Base-by-base conservation (phyloP, 2,797 vertebrate genomes). In the Nannoperca australis region DNA sequence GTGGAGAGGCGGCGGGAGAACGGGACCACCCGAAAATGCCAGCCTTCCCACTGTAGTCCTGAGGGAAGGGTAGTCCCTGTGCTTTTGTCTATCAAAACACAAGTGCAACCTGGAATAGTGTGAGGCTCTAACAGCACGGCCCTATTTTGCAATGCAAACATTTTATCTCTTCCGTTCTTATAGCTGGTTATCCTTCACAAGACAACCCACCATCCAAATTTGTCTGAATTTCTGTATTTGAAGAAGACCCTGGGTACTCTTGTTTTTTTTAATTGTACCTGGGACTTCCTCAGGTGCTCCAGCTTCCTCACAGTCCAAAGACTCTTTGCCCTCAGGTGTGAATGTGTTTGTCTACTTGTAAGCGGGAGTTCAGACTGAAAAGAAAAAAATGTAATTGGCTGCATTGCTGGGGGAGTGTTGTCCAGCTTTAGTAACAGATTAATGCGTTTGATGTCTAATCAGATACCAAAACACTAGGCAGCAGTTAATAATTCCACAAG, bases 11-110 rank as follows among this genome's bases (percentile, higher is more conserved):
- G 80, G 75, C 36, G 62, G 84, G 82, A 56, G 66, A 68, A 58
- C 55, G 0, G 70, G 85, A 85, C 88, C 91, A 86, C 91, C 90
- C 89, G 88, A 76, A 85, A 69, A 53, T 54, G 69, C 71, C 76
- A 58, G 62, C 17, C 22, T 54, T 73, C 38, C 30, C 69, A 40
- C 50, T 18, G 59, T 58, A 49, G 59, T 53, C 61, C 79, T 54
- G n/a, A 64, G 61, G 75, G 77, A 70, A 64, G 45, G 70, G 75
- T 65, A 60, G 50, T 50, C 36, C n/a, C 80, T 20, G 14, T n/a
- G 24, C 54, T 60, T 24, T 32, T 54, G 10, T 62, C 80, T 78
- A 40, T 73, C 72, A 51, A 79, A 85, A 81, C 73, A 60, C 61
- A 30, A 67, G 65, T 50, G 50, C 18, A 75, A 70, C 73, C 58